These are phyloP conservation scores for Mustela nigripes DNA, from an alignment of 2,113 vertebrate genomes.

Conservation along the genomic window DNA sequence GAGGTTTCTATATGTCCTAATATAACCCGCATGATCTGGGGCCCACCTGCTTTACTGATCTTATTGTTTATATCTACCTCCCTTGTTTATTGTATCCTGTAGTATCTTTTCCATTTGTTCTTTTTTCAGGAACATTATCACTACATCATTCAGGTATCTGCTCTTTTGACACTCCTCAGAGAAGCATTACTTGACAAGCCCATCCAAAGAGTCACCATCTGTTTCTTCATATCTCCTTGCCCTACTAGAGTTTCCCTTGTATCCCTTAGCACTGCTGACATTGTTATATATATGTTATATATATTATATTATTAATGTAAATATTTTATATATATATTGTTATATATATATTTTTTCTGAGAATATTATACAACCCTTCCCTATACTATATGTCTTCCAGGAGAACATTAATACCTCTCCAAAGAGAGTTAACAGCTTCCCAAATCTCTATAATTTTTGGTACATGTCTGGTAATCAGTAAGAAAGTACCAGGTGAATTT, in stretches of 20 bases:
- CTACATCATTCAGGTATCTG: background rate
- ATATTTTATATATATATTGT: background rate
- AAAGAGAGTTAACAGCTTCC: background rate
- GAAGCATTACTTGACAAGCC: background rate
- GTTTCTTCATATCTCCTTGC: background rate
- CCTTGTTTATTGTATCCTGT: background rate
- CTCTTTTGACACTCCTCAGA: background rate
- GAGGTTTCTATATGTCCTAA: background rate
- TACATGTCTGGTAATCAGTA: background rate
- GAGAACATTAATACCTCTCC: background rate
- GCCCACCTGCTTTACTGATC: background rate
- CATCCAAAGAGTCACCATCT: background rate
- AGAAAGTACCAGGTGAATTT: background rate
- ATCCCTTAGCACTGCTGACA: background rate
- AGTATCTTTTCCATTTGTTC: background rate
- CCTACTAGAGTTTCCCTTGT: background rate
- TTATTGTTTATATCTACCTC: background rate
- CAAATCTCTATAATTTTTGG: background rate
- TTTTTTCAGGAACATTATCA: background rate
- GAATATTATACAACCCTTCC: background rate
- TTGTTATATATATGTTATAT: background rate
- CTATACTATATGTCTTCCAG: background rate
- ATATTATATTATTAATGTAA: no score
- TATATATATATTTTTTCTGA: background rate
- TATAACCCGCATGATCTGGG: background rate